Percentiles rank a stretch among this genome's conserved stretches.
Conservation (phyloP, 2,797 vertebrate genomes). For the Poecile montanus region DNA sequence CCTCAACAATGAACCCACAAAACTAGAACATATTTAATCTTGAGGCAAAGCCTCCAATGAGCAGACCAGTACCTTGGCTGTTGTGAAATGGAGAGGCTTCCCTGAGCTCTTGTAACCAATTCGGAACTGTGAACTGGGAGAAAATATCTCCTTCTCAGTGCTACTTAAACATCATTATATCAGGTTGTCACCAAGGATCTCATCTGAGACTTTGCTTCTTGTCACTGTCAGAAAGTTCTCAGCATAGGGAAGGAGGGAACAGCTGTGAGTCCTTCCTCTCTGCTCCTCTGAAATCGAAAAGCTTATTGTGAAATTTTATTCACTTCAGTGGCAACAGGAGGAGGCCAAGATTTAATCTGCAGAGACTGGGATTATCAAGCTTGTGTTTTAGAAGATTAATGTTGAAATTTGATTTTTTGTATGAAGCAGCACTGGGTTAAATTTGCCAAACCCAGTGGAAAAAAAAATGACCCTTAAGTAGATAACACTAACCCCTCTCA, state of each 20-base stretch:
- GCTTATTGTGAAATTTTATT: slow-evolving; percentile 8
- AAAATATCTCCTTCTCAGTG: not conserved
- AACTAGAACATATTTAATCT: not conserved
- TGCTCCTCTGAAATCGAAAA: not conserved
- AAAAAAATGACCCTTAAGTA: not conserved
- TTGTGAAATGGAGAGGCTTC: not conserved
- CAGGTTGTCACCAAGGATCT: not conserved
- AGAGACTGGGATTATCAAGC: not conserved
- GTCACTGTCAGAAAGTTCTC: not conserved
- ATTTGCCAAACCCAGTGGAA: not conserved
- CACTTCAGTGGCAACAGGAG: not conserved
- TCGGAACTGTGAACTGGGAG: not conserved
- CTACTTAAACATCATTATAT: not conserved
- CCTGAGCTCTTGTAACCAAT: not conserved
- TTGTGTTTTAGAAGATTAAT: slow-evolving; percentile 1
- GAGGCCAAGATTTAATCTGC: not conserved
- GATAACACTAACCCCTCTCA: not conserved
- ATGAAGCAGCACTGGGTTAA: not conserved
- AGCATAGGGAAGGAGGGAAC: not conserved
- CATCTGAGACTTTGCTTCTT: not conserved
- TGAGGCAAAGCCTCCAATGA: not conserved
- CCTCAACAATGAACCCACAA: not conserved
- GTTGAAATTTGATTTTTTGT: not conserved
- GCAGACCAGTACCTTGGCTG: not conserved
- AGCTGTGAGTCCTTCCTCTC: not conserved